phyloP scores from a whole-genome alignment of 2,797 vertebrate species.

The Leptodactylus fallax region DNA sequence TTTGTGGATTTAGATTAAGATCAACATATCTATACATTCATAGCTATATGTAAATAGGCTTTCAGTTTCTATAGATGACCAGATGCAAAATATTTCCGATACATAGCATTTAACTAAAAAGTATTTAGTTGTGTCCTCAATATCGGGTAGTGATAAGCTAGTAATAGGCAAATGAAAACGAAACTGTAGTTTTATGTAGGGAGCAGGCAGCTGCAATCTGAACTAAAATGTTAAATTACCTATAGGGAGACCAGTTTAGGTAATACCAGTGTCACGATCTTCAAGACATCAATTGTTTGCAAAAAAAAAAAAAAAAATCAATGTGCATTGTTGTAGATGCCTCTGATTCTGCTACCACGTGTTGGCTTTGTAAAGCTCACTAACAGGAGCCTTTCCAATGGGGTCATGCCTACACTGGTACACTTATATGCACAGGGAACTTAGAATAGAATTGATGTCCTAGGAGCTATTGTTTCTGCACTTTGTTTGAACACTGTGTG shows the following conservation, averaged over 20 bases:
- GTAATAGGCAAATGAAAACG: too few relatives aligned
- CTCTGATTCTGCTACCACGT: slow-evolving; percentile 26
- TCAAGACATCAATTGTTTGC: slow-evolving; percentile 15
- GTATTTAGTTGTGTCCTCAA: too few relatives aligned
- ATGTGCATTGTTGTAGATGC: background rate
- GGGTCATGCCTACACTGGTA: background rate
- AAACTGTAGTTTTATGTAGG: background rate
- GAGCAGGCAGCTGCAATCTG: background rate
- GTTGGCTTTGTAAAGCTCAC: slow-evolving; percentile 34
- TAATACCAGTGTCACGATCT: background rate
- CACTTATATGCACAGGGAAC: slow-evolving; percentile 34
- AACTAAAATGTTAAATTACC: background rate
- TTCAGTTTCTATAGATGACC: too few relatives aligned
- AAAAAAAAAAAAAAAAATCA: background rate
- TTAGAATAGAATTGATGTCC: slow-evolving; percentile 48
- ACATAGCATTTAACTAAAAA: too few relatives aligned
- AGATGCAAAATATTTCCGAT: too few relatives aligned
- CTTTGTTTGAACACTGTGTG: slow-evolving; percentile 59
- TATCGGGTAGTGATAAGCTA: too few relatives aligned
- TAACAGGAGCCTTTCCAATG: background rate
- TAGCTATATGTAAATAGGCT: too few relatives aligned
- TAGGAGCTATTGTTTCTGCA: slow-evolving; percentile 58
- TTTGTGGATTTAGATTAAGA: too few relatives aligned
- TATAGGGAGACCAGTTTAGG: background rate
- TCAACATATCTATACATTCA: too few relatives aligned